Percentiles rank a stretch among this genome's conserved stretches.
Conservation (phyloP, 2,113 vertebrate species). For the Acrocephalus kingi region DNA sequence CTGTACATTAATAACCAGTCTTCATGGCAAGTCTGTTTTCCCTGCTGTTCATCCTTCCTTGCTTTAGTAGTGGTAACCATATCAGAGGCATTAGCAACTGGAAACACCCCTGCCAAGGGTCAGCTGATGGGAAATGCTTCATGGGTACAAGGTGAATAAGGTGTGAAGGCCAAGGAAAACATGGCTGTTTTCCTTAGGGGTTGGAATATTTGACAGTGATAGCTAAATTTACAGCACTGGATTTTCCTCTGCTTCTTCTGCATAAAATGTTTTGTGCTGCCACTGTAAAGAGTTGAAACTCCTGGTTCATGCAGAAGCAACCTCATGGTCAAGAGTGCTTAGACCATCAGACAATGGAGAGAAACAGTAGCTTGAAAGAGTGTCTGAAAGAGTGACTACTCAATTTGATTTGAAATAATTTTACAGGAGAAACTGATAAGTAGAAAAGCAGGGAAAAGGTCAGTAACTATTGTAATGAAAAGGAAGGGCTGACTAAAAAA, state of each 20-base stretch:
- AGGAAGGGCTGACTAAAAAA: neutral
- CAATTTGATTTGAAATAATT: neutral
- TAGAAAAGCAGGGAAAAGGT: neutral
- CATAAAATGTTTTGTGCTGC: neutral
- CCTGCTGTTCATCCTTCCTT: neutral
- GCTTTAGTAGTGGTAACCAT: neutral
- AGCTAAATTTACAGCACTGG: neutral
- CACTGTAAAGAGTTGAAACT: neutral
- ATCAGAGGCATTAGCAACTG: too few relatives aligned
- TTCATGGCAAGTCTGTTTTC: neutral
- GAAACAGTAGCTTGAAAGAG: neutral
- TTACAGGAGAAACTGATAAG: neutral
- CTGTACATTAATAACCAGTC: neutral
- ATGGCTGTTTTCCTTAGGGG: too few relatives aligned
- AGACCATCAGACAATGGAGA: neutral
- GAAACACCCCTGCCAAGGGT: neutral
- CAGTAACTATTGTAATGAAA: neutral
- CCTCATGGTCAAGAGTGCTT: neutral
- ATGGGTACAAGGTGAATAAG: neutral
- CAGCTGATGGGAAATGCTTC: neutral
- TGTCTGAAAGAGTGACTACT: neutral
- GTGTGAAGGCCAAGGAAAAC: neutral
- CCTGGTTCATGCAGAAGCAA: neutral
- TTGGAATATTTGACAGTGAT: neutral
- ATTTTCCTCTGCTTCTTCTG: neutral